Conservation (phyloP, 2,797 vertebrate genomes). For the Choloepus didactylus region DNA sequence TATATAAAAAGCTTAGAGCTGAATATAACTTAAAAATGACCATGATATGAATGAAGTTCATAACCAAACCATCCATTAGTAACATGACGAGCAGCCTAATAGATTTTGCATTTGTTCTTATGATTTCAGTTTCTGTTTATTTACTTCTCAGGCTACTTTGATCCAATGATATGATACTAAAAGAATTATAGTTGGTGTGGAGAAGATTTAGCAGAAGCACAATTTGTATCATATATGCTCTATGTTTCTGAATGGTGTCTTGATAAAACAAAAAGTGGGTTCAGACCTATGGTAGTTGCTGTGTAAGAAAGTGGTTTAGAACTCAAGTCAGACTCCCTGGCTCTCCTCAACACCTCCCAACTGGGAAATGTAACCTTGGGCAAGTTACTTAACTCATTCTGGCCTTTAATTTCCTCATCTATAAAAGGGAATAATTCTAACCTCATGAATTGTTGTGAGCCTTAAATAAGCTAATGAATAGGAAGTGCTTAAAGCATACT, state of each 20-base stretch:
- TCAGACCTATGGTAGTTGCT: neutral
- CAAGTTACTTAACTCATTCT: neutral
- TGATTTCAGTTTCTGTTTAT: neutral
- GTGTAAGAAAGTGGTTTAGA: neutral
- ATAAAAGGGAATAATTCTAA: neutral
- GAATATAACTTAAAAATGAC: neutral
- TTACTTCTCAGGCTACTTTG: neutral
- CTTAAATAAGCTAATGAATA: neutral
- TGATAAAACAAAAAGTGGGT: neutral
- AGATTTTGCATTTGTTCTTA: neutral
- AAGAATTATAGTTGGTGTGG: neutral
- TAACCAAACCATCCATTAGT: neutral
- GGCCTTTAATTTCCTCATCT: neutral
- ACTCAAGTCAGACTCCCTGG: neutral
- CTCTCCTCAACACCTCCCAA: neutral
- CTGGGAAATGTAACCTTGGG: neutral
- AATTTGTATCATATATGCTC: neutral
- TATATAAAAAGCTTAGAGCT: neutral
- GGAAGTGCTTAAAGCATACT: neutral
- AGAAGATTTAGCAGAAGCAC: constrained; percentile 20
- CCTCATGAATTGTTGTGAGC: neutral
- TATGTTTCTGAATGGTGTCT: neutral
- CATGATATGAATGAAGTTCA: neutral
- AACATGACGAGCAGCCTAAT: neutral
- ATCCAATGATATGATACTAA: neutral